A percentile compares a stretch with the other conserved stretches of the same genome.
These are phyloP conservation scores for Baryphthengus martii DNA, from an alignment of 2,113 vertebrate species.

Conservation along the genomic window DNA sequence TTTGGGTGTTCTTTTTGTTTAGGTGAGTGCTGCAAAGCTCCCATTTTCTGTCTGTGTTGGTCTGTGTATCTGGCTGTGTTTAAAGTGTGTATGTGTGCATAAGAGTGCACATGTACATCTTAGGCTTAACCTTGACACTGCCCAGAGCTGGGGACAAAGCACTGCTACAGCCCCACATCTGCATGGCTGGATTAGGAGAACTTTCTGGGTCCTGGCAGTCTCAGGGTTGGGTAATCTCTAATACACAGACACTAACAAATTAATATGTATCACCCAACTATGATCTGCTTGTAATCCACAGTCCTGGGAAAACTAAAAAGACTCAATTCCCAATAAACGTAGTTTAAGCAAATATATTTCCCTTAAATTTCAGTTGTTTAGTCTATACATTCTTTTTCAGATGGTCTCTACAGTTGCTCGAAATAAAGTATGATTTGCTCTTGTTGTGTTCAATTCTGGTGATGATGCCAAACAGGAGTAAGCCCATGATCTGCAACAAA, in stretches of 20 bases:
- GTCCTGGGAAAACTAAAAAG: background rate
- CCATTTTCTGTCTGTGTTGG: background rate
- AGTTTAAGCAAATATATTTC: background rate
- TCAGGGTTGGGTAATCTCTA: background rate
- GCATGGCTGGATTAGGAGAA: background rate
- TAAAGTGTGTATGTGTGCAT: background rate
- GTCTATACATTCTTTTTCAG: background rate
- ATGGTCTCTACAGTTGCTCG: background rate
- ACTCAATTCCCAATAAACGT: background rate
- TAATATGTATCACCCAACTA: background rate
- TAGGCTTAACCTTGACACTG: background rate
- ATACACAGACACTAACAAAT: background rate
- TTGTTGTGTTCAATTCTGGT: background rate
- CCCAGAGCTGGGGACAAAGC: background rate
- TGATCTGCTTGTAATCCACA: background rate
- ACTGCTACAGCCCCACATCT: too few relatives aligned
- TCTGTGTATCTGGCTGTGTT: background rate
- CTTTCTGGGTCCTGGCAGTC: accelerated
- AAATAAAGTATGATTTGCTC: background rate
- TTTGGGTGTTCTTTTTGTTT: background rate
- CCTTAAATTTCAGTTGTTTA: background rate
- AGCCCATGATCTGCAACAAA: background rate
- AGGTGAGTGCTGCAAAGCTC: background rate
- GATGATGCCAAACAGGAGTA: background rate
- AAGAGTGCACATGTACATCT: accelerated